Percentiles rank a stretch among this genome's conserved stretches.
Conservation (phyloP, 1,140 invertebrate species). For the Venturia canescens region DNA sequence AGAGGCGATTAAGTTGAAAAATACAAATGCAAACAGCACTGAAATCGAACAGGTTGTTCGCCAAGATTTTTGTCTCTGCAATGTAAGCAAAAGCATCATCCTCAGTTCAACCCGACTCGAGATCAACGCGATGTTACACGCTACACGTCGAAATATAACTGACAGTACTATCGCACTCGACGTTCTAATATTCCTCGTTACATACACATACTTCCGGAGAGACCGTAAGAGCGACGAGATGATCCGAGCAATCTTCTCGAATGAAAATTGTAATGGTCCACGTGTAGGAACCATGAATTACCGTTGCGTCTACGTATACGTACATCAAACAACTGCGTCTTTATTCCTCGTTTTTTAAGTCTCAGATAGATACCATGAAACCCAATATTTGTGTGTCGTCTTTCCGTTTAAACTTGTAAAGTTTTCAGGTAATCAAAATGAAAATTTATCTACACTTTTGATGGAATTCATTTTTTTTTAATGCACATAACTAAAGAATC, state of each 20-base stretch:
- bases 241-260: conserved; percentile 23
- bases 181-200: neutral
- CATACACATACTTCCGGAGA: neutral
- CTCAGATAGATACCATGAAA: too few relatives aligned
- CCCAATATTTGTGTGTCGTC: too few relatives aligned
- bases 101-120: neutral
- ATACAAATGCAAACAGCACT: neutral
- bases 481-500: too few relatives aligned
- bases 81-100: neutral
- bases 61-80: neutral
- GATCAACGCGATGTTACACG: neutral
- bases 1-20: conserved; percentile 22
- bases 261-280: conserved; percentile 43
- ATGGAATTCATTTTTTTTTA: too few relatives aligned
- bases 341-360: neutral
- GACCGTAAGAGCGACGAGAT: neutral
- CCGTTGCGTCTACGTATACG: conserved; percentile 5
- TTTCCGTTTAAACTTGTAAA: too few relatives aligned
- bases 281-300: conserved; percentile 37
- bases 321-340: neutral
- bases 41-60: neutral
- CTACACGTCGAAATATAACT: conserved; percentile 2
- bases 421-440: too few relatives aligned
- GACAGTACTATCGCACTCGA: neutral
- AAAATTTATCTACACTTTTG: too few relatives aligned